These are phyloP conservation scores for Pseudanteris insignis DNA, from an alignment of 2,888 invertebrate genomes.

Conservation along the genomic window DNA sequence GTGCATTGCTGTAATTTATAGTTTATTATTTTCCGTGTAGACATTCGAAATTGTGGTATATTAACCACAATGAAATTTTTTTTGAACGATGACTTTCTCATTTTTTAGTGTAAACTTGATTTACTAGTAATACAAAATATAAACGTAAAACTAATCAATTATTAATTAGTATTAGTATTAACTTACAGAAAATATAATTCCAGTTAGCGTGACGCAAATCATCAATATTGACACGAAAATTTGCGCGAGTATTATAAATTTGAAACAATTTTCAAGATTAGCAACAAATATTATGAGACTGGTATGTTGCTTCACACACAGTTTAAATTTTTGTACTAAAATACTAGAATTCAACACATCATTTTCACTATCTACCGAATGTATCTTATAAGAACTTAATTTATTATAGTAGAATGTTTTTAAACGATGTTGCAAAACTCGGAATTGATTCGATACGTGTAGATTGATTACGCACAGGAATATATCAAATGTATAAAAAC, in stretches of 20 bases:
- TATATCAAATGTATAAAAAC: constrained; percentile 29
- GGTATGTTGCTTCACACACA: constrained; percentile 14
- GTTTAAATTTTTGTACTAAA: constrained; percentile 10
- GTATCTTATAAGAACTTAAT: neutral
- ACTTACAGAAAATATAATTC: constrained; percentile 26
- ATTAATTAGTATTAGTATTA: too few relatives aligned
- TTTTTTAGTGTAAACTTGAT: too few relatives aligned
- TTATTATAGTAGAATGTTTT: constrained; percentile 4
- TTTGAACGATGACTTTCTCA: too few relatives aligned
- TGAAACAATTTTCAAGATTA: constrained; percentile 19
- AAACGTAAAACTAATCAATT: too few relatives aligned
- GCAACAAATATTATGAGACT: constrained; percentile 10
- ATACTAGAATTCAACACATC: neutral
- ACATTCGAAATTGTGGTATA: too few relatives aligned
- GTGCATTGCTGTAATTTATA: too few relatives aligned
- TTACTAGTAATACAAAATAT: too few relatives aligned
- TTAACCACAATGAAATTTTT: too few relatives aligned
- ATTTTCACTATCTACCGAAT: neutral
- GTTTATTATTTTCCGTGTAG: too few relatives aligned
- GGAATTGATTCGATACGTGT: constrained; percentile 27
- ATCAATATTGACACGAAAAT: constrained; percentile 24
- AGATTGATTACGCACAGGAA: constrained; percentile 25
- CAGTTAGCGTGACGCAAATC: constrained; percentile 27
- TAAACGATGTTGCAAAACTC: constrained; percentile 18
- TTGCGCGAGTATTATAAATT: constrained; percentile 26